These are phyloP conservation scores for Sphinx pinastri DNA, from an alignment of 2,888 invertebrate genomes.

Conservation along the genomic window DNA sequence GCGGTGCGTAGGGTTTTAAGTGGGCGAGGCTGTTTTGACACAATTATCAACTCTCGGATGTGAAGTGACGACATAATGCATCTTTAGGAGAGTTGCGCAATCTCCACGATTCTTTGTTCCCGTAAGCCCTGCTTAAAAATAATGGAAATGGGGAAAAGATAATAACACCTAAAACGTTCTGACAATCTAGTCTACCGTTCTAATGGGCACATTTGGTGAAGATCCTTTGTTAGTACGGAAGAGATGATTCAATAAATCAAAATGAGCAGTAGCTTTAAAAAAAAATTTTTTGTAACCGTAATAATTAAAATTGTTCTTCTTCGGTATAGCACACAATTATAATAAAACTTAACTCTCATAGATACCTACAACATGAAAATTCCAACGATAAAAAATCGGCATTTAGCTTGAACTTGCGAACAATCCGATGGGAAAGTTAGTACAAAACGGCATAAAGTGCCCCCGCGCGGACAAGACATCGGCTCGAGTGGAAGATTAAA, in stretches of 20 bases:
- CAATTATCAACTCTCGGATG: conserved; percentile 14
- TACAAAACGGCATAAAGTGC: not conserved
- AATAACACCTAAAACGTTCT: not conserved
- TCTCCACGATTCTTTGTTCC: conserved; percentile 2
- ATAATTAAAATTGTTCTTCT: too few relatives aligned
- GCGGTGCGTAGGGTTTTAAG: not conserved
- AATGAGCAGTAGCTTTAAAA: too few relatives aligned
- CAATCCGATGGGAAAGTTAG: not conserved
- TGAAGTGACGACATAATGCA: conserved; percentile 8
- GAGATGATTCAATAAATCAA: too few relatives aligned
- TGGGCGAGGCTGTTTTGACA: conserved; percentile 7
- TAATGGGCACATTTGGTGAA: too few relatives aligned
- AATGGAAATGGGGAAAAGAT: conserved; percentile 4
- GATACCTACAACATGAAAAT: too few relatives aligned
- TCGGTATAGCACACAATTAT: too few relatives aligned
- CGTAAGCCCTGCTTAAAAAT: not conserved
- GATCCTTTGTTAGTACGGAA: too few relatives aligned
- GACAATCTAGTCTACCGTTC: not conserved
- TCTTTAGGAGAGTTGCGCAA: conserved; percentile 17
- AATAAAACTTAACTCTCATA: too few relatives aligned
- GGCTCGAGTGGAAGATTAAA: conserved; percentile 1
- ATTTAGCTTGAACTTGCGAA: not conserved
- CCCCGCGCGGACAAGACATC: not conserved
- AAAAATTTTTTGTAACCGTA: too few relatives aligned
- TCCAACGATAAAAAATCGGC: too few relatives aligned